Conservation (phyloP, 2,888 invertebrate species). For the Arge pagana region DNA sequence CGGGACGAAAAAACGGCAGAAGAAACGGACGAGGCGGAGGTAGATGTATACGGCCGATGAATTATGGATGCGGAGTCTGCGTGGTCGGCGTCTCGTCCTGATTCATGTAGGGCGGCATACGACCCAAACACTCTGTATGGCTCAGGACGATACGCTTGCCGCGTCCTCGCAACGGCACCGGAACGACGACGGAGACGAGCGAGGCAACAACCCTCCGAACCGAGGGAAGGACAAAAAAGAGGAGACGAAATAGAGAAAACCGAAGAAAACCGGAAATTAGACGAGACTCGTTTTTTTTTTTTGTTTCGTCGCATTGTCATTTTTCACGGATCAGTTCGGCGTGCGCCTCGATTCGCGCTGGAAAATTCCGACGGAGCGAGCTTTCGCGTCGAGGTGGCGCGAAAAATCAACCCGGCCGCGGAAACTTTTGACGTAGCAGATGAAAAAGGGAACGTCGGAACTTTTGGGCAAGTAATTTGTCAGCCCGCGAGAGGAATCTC, state of each 20-base stretch:
- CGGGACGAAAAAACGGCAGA: not conserved
- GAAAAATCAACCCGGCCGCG: no score
- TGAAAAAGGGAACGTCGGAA: no score
- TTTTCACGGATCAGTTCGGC: no score
- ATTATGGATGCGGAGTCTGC: constrained; percentile 1
- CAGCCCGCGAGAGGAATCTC: no score
- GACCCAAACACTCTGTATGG: constrained; percentile 46
- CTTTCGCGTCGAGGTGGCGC: no score
- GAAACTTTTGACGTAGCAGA: no score
- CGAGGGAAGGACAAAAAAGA: not conserved
- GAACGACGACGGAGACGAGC: not conserved
- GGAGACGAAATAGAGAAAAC: not conserved
- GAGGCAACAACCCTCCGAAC: not conserved
- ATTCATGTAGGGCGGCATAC: constrained; percentile 43
- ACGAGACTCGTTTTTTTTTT: no score
- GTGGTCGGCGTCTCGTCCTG: constrained; percentile 37
- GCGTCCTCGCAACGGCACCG: constrained; percentile 22
- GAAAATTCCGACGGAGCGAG: no score
- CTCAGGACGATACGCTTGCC: constrained; percentile 46
- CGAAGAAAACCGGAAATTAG: not conserved
- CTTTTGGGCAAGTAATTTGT: no score
- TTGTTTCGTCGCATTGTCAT: not conserved
- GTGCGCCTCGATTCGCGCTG: no score
- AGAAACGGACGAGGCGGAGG: not conserved
- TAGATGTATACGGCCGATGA: not conserved